Percentiles rank a stretch among this genome's conserved stretches.
These are phyloP conservation scores for Drosophila macrothrix DNA, from an alignment of 2,888 invertebrate genomes.

Conservation along the genomic window DNA sequence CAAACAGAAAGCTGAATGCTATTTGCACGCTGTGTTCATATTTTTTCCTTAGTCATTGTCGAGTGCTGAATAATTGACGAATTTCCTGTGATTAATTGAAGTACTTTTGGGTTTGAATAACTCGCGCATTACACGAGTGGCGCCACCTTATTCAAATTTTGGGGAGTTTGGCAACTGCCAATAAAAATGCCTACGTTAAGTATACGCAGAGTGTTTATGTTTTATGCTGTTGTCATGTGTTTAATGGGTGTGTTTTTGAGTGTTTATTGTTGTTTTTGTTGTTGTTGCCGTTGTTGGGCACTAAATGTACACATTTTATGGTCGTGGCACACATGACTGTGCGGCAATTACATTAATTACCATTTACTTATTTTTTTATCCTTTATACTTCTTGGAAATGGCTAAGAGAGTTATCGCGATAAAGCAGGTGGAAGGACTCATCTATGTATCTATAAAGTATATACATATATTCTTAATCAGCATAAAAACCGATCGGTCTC, in stretches of 20 bases:
- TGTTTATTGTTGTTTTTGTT: slow-evolving; percentile 8
- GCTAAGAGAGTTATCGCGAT: background rate
- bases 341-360: slow-evolving; percentile 48
- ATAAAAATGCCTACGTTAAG: slow-evolving; percentile 13
- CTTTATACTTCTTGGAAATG: background rate
- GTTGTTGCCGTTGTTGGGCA: slow-evolving; percentile 10
- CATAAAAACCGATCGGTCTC: background rate
- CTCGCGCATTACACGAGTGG: slow-evolving; percentile 36
- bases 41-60: slow-evolving; percentile 36
- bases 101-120: slow-evolving; percentile 48
- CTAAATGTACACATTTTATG: slow-evolving; percentile 21
- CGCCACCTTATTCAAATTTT: background rate
- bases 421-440: background rate
- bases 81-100: slow-evolving; percentile 58
- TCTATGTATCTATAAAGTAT: background rate
- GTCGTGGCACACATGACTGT: slow-evolving; percentile 19
- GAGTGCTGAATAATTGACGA: slow-evolving; percentile 58
- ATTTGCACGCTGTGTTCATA: slow-evolving; percentile 37
- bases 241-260: slow-evolving; percentile 24
- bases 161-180: background rate
- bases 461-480: too few species aligned
- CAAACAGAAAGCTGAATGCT: slow-evolving; percentile 10
- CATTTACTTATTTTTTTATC: slow-evolving; percentile 2
- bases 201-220: slow-evolving; percentile 30
- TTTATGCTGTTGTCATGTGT: slow-evolving; percentile 14